Base-by-base conservation (phyloP, 2,888 invertebrate genomes). In the Candidula unifasciata region DNA sequence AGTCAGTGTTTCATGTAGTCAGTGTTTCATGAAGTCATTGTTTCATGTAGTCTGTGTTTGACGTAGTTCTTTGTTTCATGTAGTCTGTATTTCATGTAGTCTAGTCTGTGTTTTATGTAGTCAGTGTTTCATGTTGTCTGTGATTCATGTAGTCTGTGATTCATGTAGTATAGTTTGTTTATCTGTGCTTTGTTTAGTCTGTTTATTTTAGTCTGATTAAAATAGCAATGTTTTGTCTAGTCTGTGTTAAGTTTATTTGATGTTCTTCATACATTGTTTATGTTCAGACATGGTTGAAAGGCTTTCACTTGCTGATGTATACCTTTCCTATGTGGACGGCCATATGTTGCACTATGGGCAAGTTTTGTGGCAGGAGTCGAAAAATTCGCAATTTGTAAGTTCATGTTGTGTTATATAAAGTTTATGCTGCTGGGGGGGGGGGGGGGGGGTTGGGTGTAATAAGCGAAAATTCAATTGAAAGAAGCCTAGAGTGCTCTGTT, bases 311-410 rank as follows among this genome's bases (percentile, higher is more conserved):
- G 24, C 87, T 91, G 66, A 90, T 89, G 88, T 88, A 89, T 80
- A 89, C 91, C 8, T 84, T 91, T 24, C 91, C 91, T 0, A 88
- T 91, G 13, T 91, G 91, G 91, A 89, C 91, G 21, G 90, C 91
- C 18, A 90, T 91, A 35, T 86, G 90, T 77, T 89, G 90, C 13
- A 91, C 91, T n/a, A 89, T 91, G 89, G 91, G 91, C 1, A 91
- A 91, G 79, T 87, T 91, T 86, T 89, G 90, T 27, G 91, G 91
- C 33, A 85, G 87, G 35, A 91, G 91, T 21, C 86, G 89, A 54
- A 89, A 89, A 77, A 90, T 90, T 66, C 86, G 91, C 60, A 91
- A 91, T 80, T 84, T 91, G 91, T 91, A 87, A 89, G 91, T 89
- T 52, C 37, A 27, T 35, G 3, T 37, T 35, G 1, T 35, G 18